Evolutionary conservation across 2,113 vertebrate species (phyloP).

Genomic region (Andinoacara biseriatus): DNA sequence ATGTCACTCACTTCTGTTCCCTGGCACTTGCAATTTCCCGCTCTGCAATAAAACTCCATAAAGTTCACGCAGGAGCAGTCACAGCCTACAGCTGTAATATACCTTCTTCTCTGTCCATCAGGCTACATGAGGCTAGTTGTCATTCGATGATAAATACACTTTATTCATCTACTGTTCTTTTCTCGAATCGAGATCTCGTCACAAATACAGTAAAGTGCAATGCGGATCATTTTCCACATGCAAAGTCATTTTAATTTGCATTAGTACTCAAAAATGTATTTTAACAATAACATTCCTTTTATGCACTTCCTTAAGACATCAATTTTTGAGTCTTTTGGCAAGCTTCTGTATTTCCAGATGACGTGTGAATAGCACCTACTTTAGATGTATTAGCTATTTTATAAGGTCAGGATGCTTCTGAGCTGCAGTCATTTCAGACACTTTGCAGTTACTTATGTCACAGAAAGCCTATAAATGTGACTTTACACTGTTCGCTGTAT

Average conservation of each 20-base stretch:
- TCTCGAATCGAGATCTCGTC: background rate
- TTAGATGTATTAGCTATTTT: conserved; percentile 19
- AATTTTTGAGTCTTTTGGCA: conserved; percentile 15
- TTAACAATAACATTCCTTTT: conserved; percentile 3
- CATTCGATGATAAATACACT: conserved; percentile 38
- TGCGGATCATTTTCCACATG: background rate
- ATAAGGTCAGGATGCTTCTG: background rate
- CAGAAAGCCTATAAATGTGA: conserved; percentile 4
- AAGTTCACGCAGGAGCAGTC: conserved; percentile 60
- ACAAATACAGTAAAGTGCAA: background rate
- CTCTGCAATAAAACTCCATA: conserved; percentile 62
- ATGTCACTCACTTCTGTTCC: conserved; percentile 70
- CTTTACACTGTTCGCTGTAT: background rate
- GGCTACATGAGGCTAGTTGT: conserved; percentile 21
- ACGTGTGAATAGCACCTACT: conserved; percentile 10
- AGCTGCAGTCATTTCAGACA: conserved; percentile 17
- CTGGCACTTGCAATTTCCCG: conserved; percentile 69
- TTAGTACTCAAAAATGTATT: background rate
- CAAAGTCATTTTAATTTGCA: background rate
- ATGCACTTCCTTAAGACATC: background rate
- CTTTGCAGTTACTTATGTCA: background rate
- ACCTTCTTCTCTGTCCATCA: conserved; percentile 40
- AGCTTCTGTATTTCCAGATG: conserved; percentile 13
- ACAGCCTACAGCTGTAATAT: conserved; percentile 45
- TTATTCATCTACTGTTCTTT: conserved; percentile 1